These are phyloP conservation scores for Thamnophis elegans DNA, from an alignment of 2,797 vertebrate genomes.

Conservation along the genomic window DNA sequence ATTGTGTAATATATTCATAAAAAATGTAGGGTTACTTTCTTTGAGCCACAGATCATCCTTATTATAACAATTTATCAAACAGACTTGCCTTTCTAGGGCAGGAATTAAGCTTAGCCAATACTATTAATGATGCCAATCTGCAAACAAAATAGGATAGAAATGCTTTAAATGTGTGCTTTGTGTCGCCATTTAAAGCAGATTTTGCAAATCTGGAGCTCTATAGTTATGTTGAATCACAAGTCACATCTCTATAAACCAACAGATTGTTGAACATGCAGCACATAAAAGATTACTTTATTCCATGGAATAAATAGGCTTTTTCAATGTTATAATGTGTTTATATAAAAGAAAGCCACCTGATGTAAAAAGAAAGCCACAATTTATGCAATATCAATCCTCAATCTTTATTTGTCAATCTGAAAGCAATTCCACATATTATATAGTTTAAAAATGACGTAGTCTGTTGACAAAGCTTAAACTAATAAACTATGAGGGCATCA, in stretches of 20 bases:
- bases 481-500: background rate
- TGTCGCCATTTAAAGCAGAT: conserved; percentile 8
- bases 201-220: background rate
- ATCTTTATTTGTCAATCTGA: background rate
- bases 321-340: background rate
- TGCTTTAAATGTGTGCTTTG: background rate
- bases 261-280: background rate
- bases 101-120: background rate
- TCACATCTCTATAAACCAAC: background rate
- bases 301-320: background rate
- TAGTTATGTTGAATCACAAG: background rate
- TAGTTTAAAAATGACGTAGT: background rate
- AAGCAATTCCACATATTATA: background rate
- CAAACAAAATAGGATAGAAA: background rate
- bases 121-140: background rate
- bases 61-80: background rate
- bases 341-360: background rate
- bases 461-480: background rate
- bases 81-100: background rate
- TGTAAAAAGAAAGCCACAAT: background rate
- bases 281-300: background rate
- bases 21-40: background rate
- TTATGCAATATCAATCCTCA: background rate
- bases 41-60: background rate
- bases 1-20: background rate